Evolutionary conservation across 2,888 invertebrate genomes (phyloP), one percentile per base, ranked within the genome.

Genomic region (Synanthedon vespiformis): DNA sequence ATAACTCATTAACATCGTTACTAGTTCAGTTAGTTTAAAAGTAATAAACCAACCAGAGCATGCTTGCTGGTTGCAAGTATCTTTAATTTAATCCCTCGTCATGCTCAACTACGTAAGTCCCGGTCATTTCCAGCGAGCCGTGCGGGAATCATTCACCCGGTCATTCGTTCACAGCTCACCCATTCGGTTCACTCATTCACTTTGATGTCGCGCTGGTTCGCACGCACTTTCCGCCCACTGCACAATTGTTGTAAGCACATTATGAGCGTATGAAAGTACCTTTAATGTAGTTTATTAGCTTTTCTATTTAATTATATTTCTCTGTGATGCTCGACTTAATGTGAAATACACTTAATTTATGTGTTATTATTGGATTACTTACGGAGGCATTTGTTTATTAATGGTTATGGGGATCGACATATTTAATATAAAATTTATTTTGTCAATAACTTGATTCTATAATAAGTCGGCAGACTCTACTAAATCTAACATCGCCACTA

Each of bases 201-300:
- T 85, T 82, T 85, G 83, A 83, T 81, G 77, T 78, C 59, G 63
- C 59, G 60, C 54, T 64, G 62, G 65, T 58, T 68, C 67, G 68
- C 73, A 80, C 81, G 82, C 83, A 84, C 76, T 79, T 80, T 65
- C 70, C 75, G 73, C 67, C 67, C 63, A 64, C 56, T 75, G 77
- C 67, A 72, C 79, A 70, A n/a, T 63, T 67, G 68, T 68, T 70
- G 63, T 68, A 72, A 66, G 68, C 68, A 60, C 44, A 44, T 44
- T 44, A 44, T 44, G 44, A 44, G 44, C 44, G 44, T 44, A 44
- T 44, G 44, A 44, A 44, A 44, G 13, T 44, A 44, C n/a, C 44
- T 44, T 44, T 44, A 34, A 34, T 34, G 34, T 34, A 44, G 44
- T 44, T 44, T 44, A 44, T 44, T 44, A 44, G 44, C 44, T 44